Conservation (phyloP, 2,113 vertebrate species). For the Cranoglanis bouderius region DNA sequence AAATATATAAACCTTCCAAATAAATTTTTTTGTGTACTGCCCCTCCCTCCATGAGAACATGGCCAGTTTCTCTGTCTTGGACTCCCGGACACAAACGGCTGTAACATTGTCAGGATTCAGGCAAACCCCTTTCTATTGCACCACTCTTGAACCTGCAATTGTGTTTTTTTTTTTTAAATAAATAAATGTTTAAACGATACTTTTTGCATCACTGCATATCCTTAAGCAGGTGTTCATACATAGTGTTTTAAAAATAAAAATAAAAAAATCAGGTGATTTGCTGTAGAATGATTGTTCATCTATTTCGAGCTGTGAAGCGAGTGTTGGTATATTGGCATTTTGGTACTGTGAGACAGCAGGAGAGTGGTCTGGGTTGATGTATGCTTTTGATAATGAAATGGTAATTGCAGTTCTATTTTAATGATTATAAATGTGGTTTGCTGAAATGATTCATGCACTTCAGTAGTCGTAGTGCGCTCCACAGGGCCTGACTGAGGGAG, state of each 20-base stretch:
- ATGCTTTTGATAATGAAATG: slow-evolving; percentile 14
- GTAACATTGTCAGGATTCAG: too few species aligned
- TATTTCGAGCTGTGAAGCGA: not conserved
- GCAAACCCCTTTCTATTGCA: not conserved
- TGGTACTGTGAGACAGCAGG: not conserved
- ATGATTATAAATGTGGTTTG: not conserved
- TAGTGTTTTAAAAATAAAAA: not conserved
- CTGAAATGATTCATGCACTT: slow-evolving; percentile 25
- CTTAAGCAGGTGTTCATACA: not conserved
- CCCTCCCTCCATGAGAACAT: not conserved
- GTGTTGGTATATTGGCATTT: not conserved
- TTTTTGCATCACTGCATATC: not conserved
- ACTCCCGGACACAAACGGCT: not conserved
- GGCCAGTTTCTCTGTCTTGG: too few species aligned
- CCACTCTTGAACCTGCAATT: not conserved
- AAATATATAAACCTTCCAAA: not conserved
- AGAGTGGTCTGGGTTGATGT: not conserved
- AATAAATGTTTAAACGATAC: not conserved
- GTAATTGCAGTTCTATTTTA: slow-evolving; percentile 20
- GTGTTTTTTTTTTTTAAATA: not conserved
- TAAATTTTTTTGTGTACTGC: not conserved
- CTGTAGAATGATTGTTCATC: not conserved
- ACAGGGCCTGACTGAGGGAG: slow-evolving; percentile 7
- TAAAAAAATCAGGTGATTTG: not conserved
- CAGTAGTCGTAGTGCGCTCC: not conserved